A percentile compares a stretch with the other conserved stretches of the same genome.
Evolutionary conservation across 2,888 invertebrate species (phyloP).

Genomic region (Anodontia alba): DNA sequence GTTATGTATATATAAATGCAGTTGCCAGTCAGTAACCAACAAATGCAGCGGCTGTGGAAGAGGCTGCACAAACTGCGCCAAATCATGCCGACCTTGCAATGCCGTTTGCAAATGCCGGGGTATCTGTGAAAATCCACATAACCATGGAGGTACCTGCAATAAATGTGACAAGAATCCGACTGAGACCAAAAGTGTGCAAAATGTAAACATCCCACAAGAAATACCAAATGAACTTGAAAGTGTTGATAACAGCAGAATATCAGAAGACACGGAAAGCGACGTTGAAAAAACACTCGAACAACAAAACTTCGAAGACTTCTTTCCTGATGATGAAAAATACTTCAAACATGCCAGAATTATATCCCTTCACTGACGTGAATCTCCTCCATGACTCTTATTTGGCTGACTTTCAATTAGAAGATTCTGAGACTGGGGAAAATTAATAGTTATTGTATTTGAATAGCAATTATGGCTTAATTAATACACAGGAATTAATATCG

Average conservation of each 20-base stretch:
- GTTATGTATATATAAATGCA: background rate
- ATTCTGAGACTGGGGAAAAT: background rate
- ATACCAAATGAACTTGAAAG: background rate
- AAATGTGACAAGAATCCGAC: background rate
- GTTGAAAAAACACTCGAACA: background rate
- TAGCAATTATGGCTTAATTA: too few relatives aligned
- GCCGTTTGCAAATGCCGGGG: background rate
- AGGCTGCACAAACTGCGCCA: background rate
- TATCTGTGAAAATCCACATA: constrained; percentile 2
- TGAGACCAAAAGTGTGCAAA: background rate
- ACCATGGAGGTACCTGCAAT: background rate
- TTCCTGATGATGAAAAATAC: constrained; percentile 8
- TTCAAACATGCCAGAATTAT: constrained; percentile 34
- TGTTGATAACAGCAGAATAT: background rate
- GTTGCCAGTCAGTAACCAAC: background rate
- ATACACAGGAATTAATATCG: too few relatives aligned
- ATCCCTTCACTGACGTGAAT: constrained; percentile 22
- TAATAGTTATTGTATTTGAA: too few relatives aligned
- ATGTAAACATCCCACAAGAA: background rate
- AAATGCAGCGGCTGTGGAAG: background rate
- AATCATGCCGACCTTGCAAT: constrained; percentile 1
- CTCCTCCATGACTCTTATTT: background rate
- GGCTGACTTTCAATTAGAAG: constrained; percentile 1
- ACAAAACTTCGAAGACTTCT: background rate
- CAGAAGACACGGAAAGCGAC: background rate